phyloP scores from a whole-genome alignment of 2,888 invertebrate species.

The Elmis aenea region DNA sequence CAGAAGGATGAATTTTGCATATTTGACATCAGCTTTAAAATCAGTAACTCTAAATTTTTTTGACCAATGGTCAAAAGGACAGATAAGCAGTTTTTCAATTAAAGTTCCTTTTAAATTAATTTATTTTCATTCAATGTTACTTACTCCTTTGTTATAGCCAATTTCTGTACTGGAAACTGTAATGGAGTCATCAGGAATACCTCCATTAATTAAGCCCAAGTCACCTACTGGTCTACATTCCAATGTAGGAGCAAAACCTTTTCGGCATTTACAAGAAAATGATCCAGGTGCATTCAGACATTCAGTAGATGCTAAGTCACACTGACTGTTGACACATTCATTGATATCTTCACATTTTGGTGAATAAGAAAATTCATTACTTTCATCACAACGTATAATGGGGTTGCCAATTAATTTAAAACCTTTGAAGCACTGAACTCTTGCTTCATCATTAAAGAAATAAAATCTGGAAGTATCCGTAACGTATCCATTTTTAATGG shows the following conservation, averaged over 20 bases:
- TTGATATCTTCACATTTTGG: conserved; percentile 90
- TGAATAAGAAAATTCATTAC: conserved; percentile 75
- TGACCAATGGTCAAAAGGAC: too few species aligned
- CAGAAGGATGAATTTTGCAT: too few species aligned
- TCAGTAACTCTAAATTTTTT: too few species aligned
- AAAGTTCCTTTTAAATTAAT: not conserved
- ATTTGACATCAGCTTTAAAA: too few species aligned
- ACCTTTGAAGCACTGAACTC: conserved; percentile 87
- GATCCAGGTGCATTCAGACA: conserved; percentile 85
- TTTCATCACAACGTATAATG: conserved; percentile 78
- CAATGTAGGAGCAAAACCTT: conserved; percentile 77
- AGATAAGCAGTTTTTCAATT: conserved; percentile 18
- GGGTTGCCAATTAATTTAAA: conserved; percentile 81
- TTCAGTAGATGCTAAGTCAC: conserved; percentile 85
- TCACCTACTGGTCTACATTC: conserved; percentile 89
- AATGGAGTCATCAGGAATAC: conserved; percentile 85
- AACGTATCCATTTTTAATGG: conserved; percentile 82
- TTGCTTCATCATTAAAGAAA: conserved; percentile 82
- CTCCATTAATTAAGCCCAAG: conserved; percentile 81
- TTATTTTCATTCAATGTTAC: conserved; percentile 25
- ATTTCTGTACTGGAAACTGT: conserved; percentile 77
- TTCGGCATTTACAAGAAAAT: conserved; percentile 81
- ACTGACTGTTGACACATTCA: conserved; percentile 84
- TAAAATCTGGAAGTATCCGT: conserved; percentile 73
- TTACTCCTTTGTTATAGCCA: conserved; percentile 76